phyloP scores from a whole-genome alignment of 2,797 vertebrate genomes.

The Argya squamiceps region DNA sequence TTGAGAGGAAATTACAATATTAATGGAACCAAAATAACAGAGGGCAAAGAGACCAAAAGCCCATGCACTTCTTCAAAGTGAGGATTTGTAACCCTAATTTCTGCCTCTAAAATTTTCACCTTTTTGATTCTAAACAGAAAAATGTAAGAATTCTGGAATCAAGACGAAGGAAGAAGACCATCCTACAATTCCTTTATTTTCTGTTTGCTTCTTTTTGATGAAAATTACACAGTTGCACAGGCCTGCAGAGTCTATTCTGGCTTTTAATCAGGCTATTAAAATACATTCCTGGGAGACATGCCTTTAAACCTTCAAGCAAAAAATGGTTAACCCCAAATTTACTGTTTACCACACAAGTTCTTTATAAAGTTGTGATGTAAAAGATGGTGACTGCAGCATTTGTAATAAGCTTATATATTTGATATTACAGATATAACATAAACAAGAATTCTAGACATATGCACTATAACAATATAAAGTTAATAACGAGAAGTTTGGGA shows the following conservation, averaged over 20 bases:
- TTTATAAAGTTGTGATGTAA: neutral
- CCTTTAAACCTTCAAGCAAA: neutral
- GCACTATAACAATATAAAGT: neutral
- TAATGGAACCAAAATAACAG: neutral
- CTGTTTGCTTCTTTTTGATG: neutral
- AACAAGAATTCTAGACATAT: neutral
- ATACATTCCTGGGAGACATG: neutral
- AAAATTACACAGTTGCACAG: neutral
- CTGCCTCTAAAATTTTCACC: neutral
- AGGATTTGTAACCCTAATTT: neutral
- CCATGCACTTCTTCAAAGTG: neutral
- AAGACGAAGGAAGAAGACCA: neutral
- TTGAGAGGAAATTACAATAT: neutral
- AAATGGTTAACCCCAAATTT: neutral
- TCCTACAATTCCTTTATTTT: neutral
- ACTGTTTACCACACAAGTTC: neutral
- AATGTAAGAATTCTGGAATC: neutral
- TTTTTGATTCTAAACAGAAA: neutral
- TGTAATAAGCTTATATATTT: neutral
- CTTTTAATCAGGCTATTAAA: neutral
- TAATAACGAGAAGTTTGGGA: neutral
- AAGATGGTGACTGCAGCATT: neutral
- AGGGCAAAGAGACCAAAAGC: neutral
- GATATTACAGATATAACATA: neutral
- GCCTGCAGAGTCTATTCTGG: neutral